Base-by-base conservation (phyloP, 2,113 vertebrate genomes). In the Ailurus styani region DNA sequence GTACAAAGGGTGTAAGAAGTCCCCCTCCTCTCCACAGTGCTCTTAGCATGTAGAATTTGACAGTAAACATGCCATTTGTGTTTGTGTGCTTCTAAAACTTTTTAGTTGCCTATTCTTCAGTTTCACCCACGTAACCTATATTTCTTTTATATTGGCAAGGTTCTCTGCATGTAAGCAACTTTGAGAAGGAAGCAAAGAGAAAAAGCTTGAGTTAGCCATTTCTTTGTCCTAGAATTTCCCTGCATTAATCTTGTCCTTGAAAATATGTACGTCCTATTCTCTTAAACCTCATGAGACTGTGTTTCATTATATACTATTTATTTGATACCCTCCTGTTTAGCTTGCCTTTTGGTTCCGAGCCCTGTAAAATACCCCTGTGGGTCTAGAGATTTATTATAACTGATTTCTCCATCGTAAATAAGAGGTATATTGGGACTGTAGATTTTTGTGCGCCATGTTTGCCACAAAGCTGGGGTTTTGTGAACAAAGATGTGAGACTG, bases 321-420 rank as follows among this genome's bases (percentile, higher is more conserved):
- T 92, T 94, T 70, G 94, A 37, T 96, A 87, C 93, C 86, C 85
- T 97, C 98, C 95, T 95, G 91, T 96, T 97, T 50, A 96, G 91
- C 93, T 98, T 97, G 95, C 82, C 96, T 97, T 96, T 98, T 98
- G 96, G 90, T 97, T 89, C 96, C 96, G 68, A 95, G 97, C 91
- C 66, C 97, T 95, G 25, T 10, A 97, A 97, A 94, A n/a, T 86
- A 86, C 93, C 94, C 95, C 88, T 23, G 98, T 95, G 93, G 93
- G 90, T 96, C 92, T 97, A 50, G 84, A 92, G 79, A 92, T 70
- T 97, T 97, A 95, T 89, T 92, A 83, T 96, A 96, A 87, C 93
- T 96, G 88, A 2, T 87, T 95, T 97, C 77, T 96, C 97, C 96
- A 88, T 54, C 93, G 47, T 97, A 10, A 83, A 87, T 85, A 83